Conservation (phyloP, 2,888 invertebrate genomes). For the Argyresthia albistria region DNA sequence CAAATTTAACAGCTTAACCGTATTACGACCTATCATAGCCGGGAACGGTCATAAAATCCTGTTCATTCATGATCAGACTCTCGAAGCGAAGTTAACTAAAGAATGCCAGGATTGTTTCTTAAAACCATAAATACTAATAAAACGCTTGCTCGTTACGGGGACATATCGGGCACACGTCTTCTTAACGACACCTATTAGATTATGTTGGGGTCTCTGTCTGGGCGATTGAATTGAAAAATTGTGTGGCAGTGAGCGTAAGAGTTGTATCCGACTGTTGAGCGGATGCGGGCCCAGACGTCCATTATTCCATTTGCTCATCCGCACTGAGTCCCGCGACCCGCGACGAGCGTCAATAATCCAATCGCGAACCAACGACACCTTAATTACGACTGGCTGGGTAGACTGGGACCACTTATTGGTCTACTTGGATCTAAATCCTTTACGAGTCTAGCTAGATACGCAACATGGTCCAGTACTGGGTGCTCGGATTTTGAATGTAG, state of each 20-base stretch:
- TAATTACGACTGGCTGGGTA: not conserved
- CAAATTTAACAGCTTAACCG: slow-evolving; percentile 28
- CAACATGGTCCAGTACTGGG: too few relatives aligned
- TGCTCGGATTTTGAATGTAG: too few relatives aligned
- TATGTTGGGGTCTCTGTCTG: slow-evolving; percentile 56
- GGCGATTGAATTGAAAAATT: slow-evolving; percentile 72
- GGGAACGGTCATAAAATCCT: slow-evolving; percentile 60
- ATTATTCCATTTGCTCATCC: slow-evolving; percentile 72
- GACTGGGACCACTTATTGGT: too few relatives aligned
- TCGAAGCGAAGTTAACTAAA: slow-evolving; percentile 28
- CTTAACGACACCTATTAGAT: slow-evolving; percentile 70
- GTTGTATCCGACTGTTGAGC: slow-evolving; percentile 66
- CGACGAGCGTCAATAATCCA: slow-evolving; percentile 53
- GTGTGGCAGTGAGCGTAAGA: slow-evolving; percentile 63
- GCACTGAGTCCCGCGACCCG: slow-evolving; percentile 49
- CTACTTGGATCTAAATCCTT: too few relatives aligned
- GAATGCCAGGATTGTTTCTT: slow-evolving; percentile 50
- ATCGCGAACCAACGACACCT: slow-evolving; percentile 25
- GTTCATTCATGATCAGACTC: slow-evolving; percentile 50
- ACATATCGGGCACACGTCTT: slow-evolving; percentile 69
- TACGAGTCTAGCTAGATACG: too few relatives aligned
- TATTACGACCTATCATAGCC: slow-evolving; percentile 30
- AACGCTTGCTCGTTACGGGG: slow-evolving; percentile 51
- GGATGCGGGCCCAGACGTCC: slow-evolving; percentile 72
- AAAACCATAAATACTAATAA: slow-evolving; percentile 68